Base-by-base conservation (phyloP, 2,797 vertebrate genomes). In the Molothrus ater region DNA sequence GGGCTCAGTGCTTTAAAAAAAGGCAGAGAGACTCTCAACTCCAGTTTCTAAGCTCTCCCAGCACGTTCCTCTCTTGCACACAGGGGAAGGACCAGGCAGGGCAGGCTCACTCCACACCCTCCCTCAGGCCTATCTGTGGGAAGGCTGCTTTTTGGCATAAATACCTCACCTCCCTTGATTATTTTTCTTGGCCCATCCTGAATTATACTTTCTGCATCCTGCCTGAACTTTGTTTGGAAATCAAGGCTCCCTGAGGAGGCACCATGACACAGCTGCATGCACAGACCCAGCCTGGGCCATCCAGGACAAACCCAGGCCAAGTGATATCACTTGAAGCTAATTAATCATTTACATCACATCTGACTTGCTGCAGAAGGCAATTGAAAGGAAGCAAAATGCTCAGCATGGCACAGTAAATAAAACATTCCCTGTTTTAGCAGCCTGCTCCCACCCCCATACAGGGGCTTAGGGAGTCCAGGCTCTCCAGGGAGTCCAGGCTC, bases 11-110 rank as follows among this genome's bases (percentile, higher is more conserved):
- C 21, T 72, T 18, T 1, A 3, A 31, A 57, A 65, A 65, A n/a
- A 43, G 31, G 22, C 59, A 72, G 10, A n/a, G 48, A 56, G 1
- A 17, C 19, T 36, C 4, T 29, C 31, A 54, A 1, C 26, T 61
- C 54, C 2, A 0, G 17, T 63, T 63, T 45, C 56, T 48, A 25
- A 48, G 42, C 45, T 57, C 53, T n/a, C 48, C 20, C 59, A 78
- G 56, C 47, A 36, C 0, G 0, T 32, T 70, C 4, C 6, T 4
- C 8, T 25, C 7, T 6, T 10, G 18, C 45, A 38, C 15, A 29
- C 4, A 10, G 22, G 25, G 31, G 21, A 65, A 86, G 38, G 78
- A 61, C 34, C 71, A 25, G 29, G 19, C 54, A 50, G 26, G 24
- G 48, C 57, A 42, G 32, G n/a, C 25, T 36, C n/a, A 11, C 56